Conservation (phyloP, 2,797 vertebrate species). For the Cottoperca gobio region DNA sequence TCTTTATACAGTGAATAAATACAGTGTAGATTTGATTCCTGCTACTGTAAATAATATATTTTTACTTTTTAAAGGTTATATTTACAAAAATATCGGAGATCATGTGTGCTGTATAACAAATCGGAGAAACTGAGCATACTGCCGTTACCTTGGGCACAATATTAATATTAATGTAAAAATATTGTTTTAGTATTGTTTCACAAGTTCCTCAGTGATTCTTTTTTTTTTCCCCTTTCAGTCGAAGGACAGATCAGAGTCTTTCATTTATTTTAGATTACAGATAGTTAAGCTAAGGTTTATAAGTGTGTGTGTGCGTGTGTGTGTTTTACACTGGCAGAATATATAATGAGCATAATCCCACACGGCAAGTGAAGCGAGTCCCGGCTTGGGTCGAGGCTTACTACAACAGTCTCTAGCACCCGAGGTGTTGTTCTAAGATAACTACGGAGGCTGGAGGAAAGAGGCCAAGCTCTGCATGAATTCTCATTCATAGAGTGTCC, state of each 20-base stretch:
- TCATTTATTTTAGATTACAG: conserved; percentile 51
- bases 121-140: background rate
- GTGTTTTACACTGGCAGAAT: conserved; percentile 60
- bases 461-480: conserved; percentile 62
- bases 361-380: conserved; percentile 67
- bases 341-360: conserved; percentile 76
- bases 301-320: conserved; percentile 30
- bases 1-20: background rate
- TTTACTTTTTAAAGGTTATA: background rate
- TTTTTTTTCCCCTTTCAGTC: conserved; percentile 33
- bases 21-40: background rate
- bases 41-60: background rate
- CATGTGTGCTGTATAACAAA: background rate
- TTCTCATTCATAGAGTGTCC: conserved; percentile 53
- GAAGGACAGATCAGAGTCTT: conserved; percentile 32
- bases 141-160: background rate
- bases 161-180: background rate
- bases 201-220: background rate
- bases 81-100: background rate
- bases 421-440: conserved; percentile 69
- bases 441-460: conserved; percentile 51
- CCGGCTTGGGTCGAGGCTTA: conserved; percentile 58
- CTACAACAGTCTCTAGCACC: conserved; percentile 60
- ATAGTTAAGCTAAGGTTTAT: conserved; percentile 36
- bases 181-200: background rate